A percentile compares a stretch with the other conserved stretches of the same genome.
Evolutionary conservation across 2,113 vertebrate species (phyloP).

Genomic region (Mola mola): DNA sequence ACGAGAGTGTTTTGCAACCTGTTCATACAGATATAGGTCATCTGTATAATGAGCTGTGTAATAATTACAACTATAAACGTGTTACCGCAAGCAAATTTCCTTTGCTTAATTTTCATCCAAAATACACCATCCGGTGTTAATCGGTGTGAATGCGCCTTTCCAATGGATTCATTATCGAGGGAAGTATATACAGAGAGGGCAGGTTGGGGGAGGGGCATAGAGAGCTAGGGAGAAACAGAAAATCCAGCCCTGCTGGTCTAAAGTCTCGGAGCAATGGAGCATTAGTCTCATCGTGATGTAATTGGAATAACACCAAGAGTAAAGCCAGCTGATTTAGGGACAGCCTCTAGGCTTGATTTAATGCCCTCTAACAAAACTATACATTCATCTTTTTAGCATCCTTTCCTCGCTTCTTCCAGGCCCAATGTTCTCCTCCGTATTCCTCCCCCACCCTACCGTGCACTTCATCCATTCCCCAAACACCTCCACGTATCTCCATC

Average conservation of each 20-base stretch:
- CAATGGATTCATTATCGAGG: conserved; percentile 78
- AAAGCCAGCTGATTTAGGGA: conserved; percentile 81
- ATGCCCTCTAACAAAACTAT: conserved; percentile 88
- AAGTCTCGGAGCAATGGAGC: conserved; percentile 70
- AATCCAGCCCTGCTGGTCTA: conserved; percentile 71
- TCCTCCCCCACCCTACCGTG: conserved; percentile 62
- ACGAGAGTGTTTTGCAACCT: conserved; percentile 7
- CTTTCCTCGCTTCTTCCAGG: conserved; percentile 41
- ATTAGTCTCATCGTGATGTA: conserved; percentile 81
- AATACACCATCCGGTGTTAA: conserved; percentile 64
- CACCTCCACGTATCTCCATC: conserved; percentile 63
- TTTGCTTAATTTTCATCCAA: conserved; percentile 68
- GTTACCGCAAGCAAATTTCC: conserved; percentile 42
- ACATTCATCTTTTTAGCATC: conserved; percentile 88
- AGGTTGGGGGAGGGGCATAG: conserved; percentile 52
- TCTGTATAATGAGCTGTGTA: conserved; percentile 8
- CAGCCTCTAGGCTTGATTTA: conserved; percentile 86
- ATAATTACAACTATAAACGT: conserved; percentile 23
- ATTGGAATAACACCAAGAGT: conserved; percentile 75
- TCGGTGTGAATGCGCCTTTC: conserved; percentile 75
- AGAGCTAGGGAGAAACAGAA: conserved; percentile 57
- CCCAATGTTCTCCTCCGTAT: conserved; percentile 2
- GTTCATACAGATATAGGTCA: conserved; percentile 2
- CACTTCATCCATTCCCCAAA: conserved; percentile 47
- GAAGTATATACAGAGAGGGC: conserved; percentile 32